Evolutionary conservation across 1,140 invertebrate genomes (phyloP).

Genomic region (Brachionus angularis): DNA sequence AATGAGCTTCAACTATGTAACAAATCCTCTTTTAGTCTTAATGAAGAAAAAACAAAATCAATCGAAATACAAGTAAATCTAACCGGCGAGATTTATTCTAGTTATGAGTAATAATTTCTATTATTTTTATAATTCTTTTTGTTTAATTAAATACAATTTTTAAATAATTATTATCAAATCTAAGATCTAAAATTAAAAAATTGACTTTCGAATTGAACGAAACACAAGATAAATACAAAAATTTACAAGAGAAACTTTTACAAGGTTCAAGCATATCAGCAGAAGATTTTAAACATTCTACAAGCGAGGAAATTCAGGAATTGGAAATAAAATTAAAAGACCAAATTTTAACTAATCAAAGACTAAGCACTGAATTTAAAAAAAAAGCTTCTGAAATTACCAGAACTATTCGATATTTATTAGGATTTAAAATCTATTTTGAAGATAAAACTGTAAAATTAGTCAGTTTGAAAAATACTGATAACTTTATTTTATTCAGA

Average conservation of each 20-base stretch:
- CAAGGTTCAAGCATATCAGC: background rate
- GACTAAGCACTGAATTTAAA: slow-evolving; percentile 18
- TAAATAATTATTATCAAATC: too few species aligned
- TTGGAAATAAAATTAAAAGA: slow-evolving; percentile 35
- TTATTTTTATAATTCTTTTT: background rate
- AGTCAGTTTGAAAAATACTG: slow-evolving; percentile 13
- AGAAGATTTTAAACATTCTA: too few species aligned
- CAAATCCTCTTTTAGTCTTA: background rate
- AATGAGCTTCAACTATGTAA: slow-evolving; percentile 6
- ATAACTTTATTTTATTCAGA: slow-evolving; percentile 14
- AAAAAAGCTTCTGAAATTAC: slow-evolving; percentile 37
- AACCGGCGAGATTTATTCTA: slow-evolving; percentile 10
- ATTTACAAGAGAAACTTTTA: background rate
- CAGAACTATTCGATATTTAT: background rate
- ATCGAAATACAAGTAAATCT: slow-evolving; percentile 26
- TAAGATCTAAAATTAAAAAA: background rate
- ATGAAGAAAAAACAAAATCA: background rate
- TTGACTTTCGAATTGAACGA: background rate
- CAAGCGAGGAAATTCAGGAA: too few species aligned
- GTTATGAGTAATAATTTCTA: slow-evolving; percentile 16
- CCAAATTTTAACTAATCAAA: slow-evolving; percentile 17
- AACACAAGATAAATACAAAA: too few species aligned
- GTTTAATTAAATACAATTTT: too few species aligned
- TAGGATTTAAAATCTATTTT: slow-evolving; percentile 36
- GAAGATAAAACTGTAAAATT: slow-evolving; percentile 38